Conservation (phyloP, 2,888 invertebrate species). For the Ectemnius lituratus region DNA sequence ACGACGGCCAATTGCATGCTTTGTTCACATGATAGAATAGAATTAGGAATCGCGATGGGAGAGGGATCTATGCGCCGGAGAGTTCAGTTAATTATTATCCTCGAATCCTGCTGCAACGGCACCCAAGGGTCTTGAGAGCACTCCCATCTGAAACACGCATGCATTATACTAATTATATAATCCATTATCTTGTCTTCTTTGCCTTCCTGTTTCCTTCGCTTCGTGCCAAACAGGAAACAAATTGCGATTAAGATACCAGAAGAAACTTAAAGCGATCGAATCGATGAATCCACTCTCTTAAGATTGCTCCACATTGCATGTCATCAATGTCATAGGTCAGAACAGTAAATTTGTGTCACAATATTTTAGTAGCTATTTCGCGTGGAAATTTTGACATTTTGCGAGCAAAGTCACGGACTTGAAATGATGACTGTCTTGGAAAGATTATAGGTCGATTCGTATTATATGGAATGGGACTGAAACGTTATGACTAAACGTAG, state of each 20-base stretch:
- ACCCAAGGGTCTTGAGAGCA: constrained; percentile 48
- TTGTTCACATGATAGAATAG: constrained; percentile 24
- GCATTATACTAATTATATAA: background rate
- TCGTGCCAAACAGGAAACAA: background rate
- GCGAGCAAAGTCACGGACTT: no score
- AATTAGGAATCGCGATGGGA: constrained; percentile 27
- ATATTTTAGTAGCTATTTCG: no score
- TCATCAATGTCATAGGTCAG: background rate
- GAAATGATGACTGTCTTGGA: no score
- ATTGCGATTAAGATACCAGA: background rate
- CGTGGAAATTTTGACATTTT: no score
- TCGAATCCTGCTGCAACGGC: constrained; percentile 47
- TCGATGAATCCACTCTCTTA: background rate
- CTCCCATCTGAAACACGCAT: constrained; percentile 58
- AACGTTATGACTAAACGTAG: no score
- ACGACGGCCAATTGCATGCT: constrained; percentile 11
- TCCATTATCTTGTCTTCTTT: background rate
- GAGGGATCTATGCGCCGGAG: constrained; percentile 17
- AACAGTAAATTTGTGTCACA: no score
- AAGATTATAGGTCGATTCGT: no score
- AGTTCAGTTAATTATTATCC: constrained; percentile 56
- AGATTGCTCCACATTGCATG: background rate
- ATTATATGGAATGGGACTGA: no score
- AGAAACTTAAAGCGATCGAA: background rate
- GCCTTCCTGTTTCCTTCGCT: background rate